Conservation (phyloP, 2,113 vertebrate species). For the Paraplagusia blochii region DNA sequence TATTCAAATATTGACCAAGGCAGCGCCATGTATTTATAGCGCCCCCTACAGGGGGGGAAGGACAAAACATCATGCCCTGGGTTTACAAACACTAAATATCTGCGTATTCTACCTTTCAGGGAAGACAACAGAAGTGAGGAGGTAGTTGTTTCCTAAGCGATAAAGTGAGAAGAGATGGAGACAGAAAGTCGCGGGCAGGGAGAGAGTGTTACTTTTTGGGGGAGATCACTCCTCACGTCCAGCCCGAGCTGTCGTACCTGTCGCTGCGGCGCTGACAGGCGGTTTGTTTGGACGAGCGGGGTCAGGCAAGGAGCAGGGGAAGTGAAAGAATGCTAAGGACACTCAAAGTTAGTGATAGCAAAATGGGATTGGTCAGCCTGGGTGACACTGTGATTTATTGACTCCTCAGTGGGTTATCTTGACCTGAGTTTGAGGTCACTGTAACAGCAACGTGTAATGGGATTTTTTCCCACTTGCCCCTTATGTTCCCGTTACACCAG, state of each 20-base stretch:
- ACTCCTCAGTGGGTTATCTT: slow-evolving; percentile 69
- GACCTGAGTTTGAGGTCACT: slow-evolving; percentile 67
- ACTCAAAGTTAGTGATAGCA: slow-evolving; percentile 74
- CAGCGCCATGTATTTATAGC: too few species aligned
- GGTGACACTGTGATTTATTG: slow-evolving; percentile 77
- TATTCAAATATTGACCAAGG: too few species aligned
- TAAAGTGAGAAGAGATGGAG: slow-evolving; percentile 33
- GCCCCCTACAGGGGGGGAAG: too few species aligned
- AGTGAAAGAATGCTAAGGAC: slow-evolving; percentile 74
- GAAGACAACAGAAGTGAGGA: slow-evolving; percentile 10
- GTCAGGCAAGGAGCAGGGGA: slow-evolving; percentile 72
- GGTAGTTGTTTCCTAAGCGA: slow-evolving; percentile 22
- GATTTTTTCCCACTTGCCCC: slow-evolving; percentile 8
- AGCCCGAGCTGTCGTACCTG: slow-evolving; percentile 72
- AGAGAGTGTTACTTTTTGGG: slow-evolving; percentile 70
- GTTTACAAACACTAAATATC: too few species aligned
- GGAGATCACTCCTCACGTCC: slow-evolving; percentile 72
- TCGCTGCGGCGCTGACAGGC: slow-evolving; percentile 70
- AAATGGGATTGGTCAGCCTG: slow-evolving; percentile 57
- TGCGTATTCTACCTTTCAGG: neutral
- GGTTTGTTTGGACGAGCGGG: slow-evolving; percentile 74
- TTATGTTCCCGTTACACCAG: slow-evolving; percentile 39
- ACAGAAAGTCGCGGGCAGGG: slow-evolving; percentile 51
- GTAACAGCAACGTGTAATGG: slow-evolving; percentile 44
- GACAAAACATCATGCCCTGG: too few species aligned